Evolutionary conservation across 2,113 vertebrate genomes (phyloP), one percentile per base, ranked within the genome.

Genomic region (Tachuris rubrigastra): DNA sequence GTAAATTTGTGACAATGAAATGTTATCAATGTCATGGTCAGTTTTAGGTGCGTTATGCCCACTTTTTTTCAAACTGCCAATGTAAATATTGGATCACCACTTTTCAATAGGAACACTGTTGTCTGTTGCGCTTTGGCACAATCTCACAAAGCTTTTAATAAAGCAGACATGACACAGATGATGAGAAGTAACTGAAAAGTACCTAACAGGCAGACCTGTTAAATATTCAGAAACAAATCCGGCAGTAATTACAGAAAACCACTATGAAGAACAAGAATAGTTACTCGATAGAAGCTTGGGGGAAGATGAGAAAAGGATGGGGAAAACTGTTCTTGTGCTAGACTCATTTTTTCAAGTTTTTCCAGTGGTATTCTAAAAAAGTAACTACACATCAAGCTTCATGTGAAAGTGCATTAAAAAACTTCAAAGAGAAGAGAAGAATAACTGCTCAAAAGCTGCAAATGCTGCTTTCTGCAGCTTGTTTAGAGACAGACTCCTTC

Each of bases 221-320:
- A 95, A 96, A 81, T 84, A 95, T 95, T 95, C 92, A 89, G 89
- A 96, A 95, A 93, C 60, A 95, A 96, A 95, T 90, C 80, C 0
- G 22, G 69, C 76, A 89, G 81, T 75, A 85, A 96, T 95, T 96
- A 95, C 56, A 93, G 83, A 91, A 96, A 96, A 83, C 78, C 81
- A 92, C 91, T 92, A 85, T 0, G 83, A 93, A 96, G 92, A 96
- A 95, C 90, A 93, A 91, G 92, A 94, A 91, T 69, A 85, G 95
- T 91, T 93, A 94, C 93, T 89, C 0, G 7, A 92, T 62, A 92
- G 91, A 89, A 95, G 95, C 90, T 97, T 66, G 46, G 42, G 85
- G 75, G 72, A 85, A 93, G 56, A 94, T n/a, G 44, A 95, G 55
- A 86, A 89, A 90, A 90, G 81, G 77, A 94, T 52, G 74, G 42